Evolutionary conservation across 1,140 invertebrate genomes (phyloP), one percentile per base, ranked within the genome.

Genomic region (Habropoda laboriosa): DNA sequence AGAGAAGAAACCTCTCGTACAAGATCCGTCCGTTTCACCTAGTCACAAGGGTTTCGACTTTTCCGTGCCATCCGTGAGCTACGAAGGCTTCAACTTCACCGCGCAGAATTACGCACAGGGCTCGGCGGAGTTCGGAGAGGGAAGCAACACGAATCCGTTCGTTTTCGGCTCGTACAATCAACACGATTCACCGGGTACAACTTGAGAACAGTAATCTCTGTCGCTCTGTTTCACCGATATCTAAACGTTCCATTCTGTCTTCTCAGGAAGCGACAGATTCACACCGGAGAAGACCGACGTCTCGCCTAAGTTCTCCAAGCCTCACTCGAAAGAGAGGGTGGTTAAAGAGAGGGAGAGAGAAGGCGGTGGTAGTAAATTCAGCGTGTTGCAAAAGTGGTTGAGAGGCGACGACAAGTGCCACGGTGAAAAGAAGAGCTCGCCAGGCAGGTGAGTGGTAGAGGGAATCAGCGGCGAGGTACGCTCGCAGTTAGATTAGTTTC

Each of bases 331-430:
- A 58, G 92, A 93, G 13, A 75, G 86, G 61, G 88, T 89, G 21
- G 74, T 40, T 0, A 92, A 90, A 40, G 88, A 89, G n/a, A 86
- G 86, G 24, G 92, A 92, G n/a, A 86, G 89, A 12, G 92, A 92
- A 55, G 94, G 92, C 24, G 93, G 94, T 10, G 93, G 94, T 10
- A 93, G 93, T 58, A 96, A 95, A 89, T 94, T 96, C 79, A 95
- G 94, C 79, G 95, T 95, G 21, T 85, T 96, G 16, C 95, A 96
- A 71, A 96, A 96, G 80, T 96, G 96, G 96, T 93, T 96, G 57
- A 94, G 95, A 82, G 94, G 95, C 21, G 95, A 96, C 47, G 92
- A 94, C 32, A 93, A 94, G 78, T 87, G 90, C 57, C 87, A 90
- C 16, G 87, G 88, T 3, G 93, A 93, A 49, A 92, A 90, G 42